phyloP scores from a whole-genome alignment of 2,113 vertebrate species.

The Eonycteris spelaea region DNA sequence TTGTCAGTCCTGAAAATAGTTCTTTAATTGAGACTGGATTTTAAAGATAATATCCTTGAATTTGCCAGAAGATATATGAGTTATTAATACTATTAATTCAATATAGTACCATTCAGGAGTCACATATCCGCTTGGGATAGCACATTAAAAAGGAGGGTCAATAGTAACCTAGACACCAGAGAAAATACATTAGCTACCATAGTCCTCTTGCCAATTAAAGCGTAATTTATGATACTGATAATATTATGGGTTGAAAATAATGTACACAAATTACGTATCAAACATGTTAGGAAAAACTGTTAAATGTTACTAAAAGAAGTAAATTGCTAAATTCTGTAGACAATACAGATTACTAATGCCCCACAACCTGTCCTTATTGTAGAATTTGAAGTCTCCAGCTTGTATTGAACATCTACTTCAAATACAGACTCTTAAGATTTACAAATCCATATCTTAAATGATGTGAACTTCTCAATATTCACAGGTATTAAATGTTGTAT shows the following conservation, averaged over 20 bases:
- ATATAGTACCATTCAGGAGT: neutral
- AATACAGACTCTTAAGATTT: neutral
- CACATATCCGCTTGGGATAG: neutral
- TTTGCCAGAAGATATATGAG: neutral
- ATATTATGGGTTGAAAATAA: constrained; percentile 42
- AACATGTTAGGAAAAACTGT: neutral
- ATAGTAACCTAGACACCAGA: constrained; percentile 8
- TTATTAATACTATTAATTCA: neutral
- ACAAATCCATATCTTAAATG: constrained; percentile 12
- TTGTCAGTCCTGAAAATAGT: neutral
- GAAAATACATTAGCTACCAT: neutral
- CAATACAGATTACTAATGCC: neutral
- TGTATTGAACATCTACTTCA: constrained; percentile 13
- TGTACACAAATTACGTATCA: neutral
- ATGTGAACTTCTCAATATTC: neutral
- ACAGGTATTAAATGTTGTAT: neutral
- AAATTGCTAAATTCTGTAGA: constrained; percentile 30
- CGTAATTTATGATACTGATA: neutral
- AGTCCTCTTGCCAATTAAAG: neutral
- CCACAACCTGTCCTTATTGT: neutral
- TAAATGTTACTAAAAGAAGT: constrained; percentile 41
- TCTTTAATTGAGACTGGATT: neutral
- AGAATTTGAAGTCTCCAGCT: neutral
- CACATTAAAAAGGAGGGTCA: neutral
- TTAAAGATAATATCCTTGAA: constrained; percentile 1